Evolutionary conservation across 2,888 invertebrate genomes (phyloP).

Genomic region (Lordiphosa andalusiaca): DNA sequence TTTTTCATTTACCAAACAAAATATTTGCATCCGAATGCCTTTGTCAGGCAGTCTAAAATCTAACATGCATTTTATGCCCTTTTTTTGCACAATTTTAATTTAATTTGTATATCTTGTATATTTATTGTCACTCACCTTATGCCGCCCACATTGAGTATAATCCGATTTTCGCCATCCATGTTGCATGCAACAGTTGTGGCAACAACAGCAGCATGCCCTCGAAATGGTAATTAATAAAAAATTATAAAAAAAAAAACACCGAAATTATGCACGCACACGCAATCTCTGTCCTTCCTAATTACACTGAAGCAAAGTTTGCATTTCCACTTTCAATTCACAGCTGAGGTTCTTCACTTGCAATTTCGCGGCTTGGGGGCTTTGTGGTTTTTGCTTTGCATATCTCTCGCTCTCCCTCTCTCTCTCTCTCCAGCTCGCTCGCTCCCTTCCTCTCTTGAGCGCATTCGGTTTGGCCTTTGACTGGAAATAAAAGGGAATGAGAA

Average conservation of each 20-base stretch:
- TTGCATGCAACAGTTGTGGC: constrained; percentile 70
- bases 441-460: neutral
- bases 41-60: too few relatives aligned
- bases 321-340: constrained; percentile 18
- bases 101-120: neutral
- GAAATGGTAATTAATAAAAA: constrained; percentile 14
- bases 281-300: constrained; percentile 29
- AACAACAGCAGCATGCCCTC: constrained; percentile 68
- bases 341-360: constrained; percentile 30
- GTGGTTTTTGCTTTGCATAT: constrained; percentile 28
- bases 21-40: too few relatives aligned
- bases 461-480: constrained; percentile 31
- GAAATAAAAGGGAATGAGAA: constrained; percentile 29
- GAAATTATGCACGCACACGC: neutral
- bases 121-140: constrained; percentile 83
- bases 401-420: constrained; percentile 4
- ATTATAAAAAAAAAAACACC: constrained; percentile 4
- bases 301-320: constrained; percentile 23
- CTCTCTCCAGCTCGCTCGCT: neutral
- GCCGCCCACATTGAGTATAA: constrained; percentile 96
- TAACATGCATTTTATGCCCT: too few relatives aligned
- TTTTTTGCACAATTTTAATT: neutral
- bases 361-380: constrained; percentile 28
- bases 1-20: too few relatives aligned
- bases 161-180: constrained; percentile 96